A percentile compares a stretch with the other conserved stretches of the same genome.
These are phyloP conservation scores for Chaetorhynchus papuensis DNA, from an alignment of 2,113 vertebrate genomes.

Conservation along the genomic window DNA sequence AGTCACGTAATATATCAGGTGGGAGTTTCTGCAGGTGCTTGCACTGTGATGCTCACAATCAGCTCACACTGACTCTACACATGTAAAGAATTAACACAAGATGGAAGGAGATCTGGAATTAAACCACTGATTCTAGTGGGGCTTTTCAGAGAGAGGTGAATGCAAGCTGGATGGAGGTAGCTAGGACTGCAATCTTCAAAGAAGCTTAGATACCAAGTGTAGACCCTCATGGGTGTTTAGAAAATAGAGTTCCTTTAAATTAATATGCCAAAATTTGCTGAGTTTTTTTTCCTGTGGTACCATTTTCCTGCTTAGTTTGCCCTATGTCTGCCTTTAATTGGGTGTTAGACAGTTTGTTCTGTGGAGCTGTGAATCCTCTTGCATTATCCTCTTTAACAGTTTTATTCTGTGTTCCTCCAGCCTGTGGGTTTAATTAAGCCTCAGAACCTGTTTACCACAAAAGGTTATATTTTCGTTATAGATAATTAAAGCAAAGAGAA, in stretches of 20 bases:
- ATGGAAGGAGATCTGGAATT: neutral
- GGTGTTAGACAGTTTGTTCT: neutral
- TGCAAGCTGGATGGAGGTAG: neutral
- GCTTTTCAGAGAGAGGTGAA: neutral
- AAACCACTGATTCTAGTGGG: neutral
- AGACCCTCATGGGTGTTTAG: neutral
- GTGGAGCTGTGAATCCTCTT: neutral
- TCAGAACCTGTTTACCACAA: neutral
- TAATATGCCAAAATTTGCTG: neutral
- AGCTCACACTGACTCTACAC: neutral
- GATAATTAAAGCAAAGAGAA: neutral
- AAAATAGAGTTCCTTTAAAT: neutral
- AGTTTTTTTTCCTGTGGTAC: fast-evolving
- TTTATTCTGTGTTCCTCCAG: neutral
- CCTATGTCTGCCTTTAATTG: neutral
- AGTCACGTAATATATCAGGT: neutral
- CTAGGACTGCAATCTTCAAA: neutral
- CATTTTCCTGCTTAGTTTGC: neutral
- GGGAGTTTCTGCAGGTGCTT: neutral
- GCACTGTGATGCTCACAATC: neutral
- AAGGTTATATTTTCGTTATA: neutral
- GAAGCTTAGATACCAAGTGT: neutral
- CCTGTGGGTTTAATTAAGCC: neutral
- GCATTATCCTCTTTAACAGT: neutral
- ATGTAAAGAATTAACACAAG: neutral